A percentile compares a stretch with the other conserved stretches of the same genome.
phyloP scores from a whole-genome alignment of 1,140 invertebrate species.

The Halictus rubicundus region DNA sequence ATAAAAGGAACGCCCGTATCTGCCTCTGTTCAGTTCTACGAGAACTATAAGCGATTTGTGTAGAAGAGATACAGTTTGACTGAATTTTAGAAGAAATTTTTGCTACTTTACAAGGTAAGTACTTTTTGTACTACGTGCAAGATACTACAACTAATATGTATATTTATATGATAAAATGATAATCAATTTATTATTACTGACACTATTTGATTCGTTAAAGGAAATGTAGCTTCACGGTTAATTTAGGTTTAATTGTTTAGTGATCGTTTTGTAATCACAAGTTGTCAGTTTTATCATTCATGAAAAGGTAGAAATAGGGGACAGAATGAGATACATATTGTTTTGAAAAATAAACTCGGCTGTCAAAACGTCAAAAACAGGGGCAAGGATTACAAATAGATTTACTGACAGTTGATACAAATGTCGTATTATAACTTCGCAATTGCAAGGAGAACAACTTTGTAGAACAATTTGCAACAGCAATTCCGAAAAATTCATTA shows the following conservation, averaged over 20 bases:
- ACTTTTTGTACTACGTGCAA: not conserved
- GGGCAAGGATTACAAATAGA: too few species aligned
- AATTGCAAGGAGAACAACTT: not conserved
- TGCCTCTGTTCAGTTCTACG: not conserved
- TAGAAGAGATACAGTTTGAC: too few species aligned
- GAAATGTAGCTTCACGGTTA: not conserved
- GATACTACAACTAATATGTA: too few species aligned
- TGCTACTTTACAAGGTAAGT: constrained; percentile 19
- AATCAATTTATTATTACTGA: not conserved
- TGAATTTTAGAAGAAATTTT: constrained; percentile 16
- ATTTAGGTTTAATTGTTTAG: not conserved
- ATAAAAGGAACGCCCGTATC: constrained; percentile 23
- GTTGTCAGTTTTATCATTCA: not conserved
- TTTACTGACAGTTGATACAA: too few species aligned
- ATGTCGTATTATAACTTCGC: too few species aligned
- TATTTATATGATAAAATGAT: not conserved
- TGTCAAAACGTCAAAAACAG: not conserved
- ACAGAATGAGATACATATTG: not conserved
- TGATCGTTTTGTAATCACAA: not conserved
- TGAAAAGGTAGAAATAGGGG: not conserved
- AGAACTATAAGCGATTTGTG: not conserved
- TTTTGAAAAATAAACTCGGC: not conserved
- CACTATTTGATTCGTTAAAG: not conserved
- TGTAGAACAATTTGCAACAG: not conserved
- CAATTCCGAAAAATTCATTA: not conserved